Conservation (phyloP, 1,140 invertebrate species). For the Hyposmocoma kahamanoa region DNA sequence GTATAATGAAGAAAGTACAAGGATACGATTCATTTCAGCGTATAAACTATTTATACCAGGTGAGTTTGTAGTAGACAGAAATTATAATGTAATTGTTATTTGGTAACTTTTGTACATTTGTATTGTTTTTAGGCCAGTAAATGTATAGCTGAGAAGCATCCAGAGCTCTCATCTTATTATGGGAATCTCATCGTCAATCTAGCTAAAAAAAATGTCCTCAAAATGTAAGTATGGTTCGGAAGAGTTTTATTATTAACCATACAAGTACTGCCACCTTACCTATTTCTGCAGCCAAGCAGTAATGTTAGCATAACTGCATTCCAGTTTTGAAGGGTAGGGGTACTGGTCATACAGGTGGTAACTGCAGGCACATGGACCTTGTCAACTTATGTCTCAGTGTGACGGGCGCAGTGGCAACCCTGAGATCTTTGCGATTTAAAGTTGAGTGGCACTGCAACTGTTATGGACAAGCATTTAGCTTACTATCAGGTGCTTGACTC, state of each 20-base stretch:
- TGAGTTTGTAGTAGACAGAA: constrained; percentile 19
- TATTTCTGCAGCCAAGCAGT: too few species aligned
- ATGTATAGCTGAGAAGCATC: constrained; percentile 50
- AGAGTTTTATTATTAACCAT: neutral
- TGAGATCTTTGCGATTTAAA: too few species aligned
- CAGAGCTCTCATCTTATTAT: constrained; percentile 64
- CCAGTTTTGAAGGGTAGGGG: too few species aligned
- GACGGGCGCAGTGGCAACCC: too few species aligned
- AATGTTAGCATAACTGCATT: too few species aligned
- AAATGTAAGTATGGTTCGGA: constrained; percentile 66
- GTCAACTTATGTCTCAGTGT: too few species aligned
- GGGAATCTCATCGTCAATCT: constrained; percentile 69
- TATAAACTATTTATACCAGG: constrained; percentile 76
- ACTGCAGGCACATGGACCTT: too few species aligned
- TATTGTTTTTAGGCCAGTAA: constrained; percentile 67
- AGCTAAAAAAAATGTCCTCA: constrained; percentile 74
- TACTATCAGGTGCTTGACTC: too few species aligned
- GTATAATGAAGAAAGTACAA: constrained; percentile 53
- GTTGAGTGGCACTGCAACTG: too few species aligned
- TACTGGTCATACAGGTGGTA: too few species aligned
- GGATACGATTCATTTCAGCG: constrained; percentile 74
- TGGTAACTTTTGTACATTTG: neutral
- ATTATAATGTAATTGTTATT: neutral
- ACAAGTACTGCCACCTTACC: too few species aligned
- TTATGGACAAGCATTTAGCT: too few species aligned